Conservation (phyloP, 2,888 invertebrate species). For the Synanthedon formicaeformis region DNA sequence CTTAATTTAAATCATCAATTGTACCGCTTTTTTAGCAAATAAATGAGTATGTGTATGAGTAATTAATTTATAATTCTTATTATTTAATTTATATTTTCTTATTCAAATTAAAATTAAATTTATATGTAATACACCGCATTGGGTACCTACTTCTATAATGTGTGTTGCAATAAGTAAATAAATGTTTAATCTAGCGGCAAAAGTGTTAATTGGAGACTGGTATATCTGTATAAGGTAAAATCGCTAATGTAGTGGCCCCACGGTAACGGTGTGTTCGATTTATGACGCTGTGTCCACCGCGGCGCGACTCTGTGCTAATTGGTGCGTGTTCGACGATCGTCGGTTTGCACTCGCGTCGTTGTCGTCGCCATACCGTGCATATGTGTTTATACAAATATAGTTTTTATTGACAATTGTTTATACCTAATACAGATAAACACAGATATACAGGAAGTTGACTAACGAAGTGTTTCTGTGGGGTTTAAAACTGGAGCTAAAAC, state of each 20-base stretch:
- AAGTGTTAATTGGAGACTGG: background rate
- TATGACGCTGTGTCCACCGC: conserved; percentile 30
- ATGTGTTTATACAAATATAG: background rate
- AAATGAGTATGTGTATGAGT: too few species aligned
- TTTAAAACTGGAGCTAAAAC: too few species aligned
- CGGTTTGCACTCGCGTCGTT: conserved; percentile 21
- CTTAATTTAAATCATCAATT: too few species aligned
- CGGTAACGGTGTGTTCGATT: conserved; percentile 43
- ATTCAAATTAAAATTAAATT: too few species aligned
- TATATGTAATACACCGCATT: background rate
- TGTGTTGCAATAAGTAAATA: background rate
- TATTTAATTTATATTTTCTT: too few species aligned
- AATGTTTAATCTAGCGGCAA: too few species aligned
- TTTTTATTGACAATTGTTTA: background rate
- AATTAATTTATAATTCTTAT: too few species aligned
- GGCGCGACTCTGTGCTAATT: conserved; percentile 43
- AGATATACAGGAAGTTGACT: too few species aligned
- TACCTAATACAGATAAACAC: too few species aligned
- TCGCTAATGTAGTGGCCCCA: conserved; percentile 21
- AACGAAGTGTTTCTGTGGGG: too few species aligned
- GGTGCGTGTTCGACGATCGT: conserved; percentile 41
- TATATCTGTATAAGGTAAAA: conserved; percentile 1
- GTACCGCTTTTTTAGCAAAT: too few species aligned
- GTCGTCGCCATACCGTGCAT: background rate
- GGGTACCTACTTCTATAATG: background rate